Base-by-base conservation (phyloP, 2,888 invertebrate species). In the Muscina levida region DNA sequence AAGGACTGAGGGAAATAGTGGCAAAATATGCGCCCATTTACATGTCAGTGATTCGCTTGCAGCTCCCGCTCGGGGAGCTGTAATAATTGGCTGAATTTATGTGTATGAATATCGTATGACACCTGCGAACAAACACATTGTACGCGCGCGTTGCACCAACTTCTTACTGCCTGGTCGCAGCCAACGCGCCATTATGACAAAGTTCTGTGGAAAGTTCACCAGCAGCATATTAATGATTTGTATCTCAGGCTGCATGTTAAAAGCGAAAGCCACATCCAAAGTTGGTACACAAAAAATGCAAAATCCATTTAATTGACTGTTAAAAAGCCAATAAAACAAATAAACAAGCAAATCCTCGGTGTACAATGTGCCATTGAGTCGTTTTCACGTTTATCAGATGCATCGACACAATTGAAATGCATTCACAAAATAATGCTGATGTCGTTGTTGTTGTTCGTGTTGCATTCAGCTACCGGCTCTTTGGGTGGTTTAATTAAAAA, bases 31-130 rank as follows among this genome's bases (percentile, higher is more conserved):
- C 42, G 31, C 44, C 74, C 84, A 87, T 88, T 88, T 87, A 88
- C 88, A 88, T 86, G 88, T 88, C 88, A 88, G 85, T 87, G 85
- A 77, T 53, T 67, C 39, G 31, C 37, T 37, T 59, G 31, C 31
- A 17, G 67, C 67, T 26, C 70, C 59, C 19, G 24, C 26, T 66
- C 19, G 19, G 15, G 44, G 26, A 67, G 42, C 24, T 51, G 22
- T 53, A 13, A 51, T 65, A 46, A 46, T 67, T 44, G 24, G n/a
- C 19, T 13, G 75, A 59, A 44, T 57, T 57, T 75, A 53, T 48
- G 62, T 48, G 62, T n/a, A 39, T 31, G 31, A 56, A 65, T 57
- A 6, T 37, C 39, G 13, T 39, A 24, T 66, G 44, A 53, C 66
- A 65, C 66, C 51, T 65, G 65, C 39, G 56, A 13, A 48, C 66